Base-by-base conservation (phyloP, 1,140 invertebrate genomes). In the Brachionus calyciflorus region DNA sequence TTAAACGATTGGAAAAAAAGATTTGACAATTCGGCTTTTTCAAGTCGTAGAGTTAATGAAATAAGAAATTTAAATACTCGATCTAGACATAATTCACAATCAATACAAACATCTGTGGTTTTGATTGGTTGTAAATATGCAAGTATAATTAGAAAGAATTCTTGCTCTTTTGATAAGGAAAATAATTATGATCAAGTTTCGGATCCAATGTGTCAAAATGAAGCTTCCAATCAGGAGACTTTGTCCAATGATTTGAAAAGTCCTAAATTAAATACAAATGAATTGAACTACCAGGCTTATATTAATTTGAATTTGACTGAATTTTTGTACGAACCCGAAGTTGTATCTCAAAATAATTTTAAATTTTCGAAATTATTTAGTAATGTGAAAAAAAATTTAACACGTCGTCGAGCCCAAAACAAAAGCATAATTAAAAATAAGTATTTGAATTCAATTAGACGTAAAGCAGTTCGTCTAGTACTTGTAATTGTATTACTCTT, bases 1-100 rank as follows among this genome's bases (percentile, higher is more conserved):
- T 55, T 73, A 37, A 73, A 55, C 28, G 40, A 73, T 12, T 73
- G 69, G 69, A 73, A 73, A 65, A 65, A 65, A 44, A 24, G 60
- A 28, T 65, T 65, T 24, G 17, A 44, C n/a, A 21, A 44, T 1
- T 65, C 60, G 40, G 60, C 60, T 7, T 65, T 65, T 65, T 65
- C 60, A 10, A 44, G 37, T 21, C 33, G 60, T 9, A 14, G 60
- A 7, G 9, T 37, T 3, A 60, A 60, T n/a, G n/a, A n/a, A n/a
- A n/a, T n/a, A n/a, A n/a, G n/a, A n/a, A n/a, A n/a, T n/a, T n/a
- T n/a, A 9, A 60, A 17, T 10, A 21, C 30, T 33, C 28, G 17
- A n/a, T 14, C 37, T 6, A 60, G n/a, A 9, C 55, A 60, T 9
- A 60, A 33, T 37, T 37, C 30, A 60, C 30, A 19, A 2, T 60